phyloP scores from a whole-genome alignment of 2,113 vertebrate genomes.

The Passer montanus region DNA sequence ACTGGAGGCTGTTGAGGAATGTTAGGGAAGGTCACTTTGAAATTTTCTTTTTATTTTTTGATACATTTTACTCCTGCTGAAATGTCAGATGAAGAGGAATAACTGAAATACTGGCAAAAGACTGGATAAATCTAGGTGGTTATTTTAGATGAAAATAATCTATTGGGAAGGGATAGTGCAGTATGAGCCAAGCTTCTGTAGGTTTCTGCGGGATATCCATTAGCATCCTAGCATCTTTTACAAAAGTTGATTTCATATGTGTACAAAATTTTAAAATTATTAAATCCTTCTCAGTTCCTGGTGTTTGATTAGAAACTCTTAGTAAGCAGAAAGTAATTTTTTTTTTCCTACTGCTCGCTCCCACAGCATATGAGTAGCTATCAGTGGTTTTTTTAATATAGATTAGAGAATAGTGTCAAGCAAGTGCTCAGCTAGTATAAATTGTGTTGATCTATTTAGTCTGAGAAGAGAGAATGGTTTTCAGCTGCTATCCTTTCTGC shows the following conservation, averaged over 20 bases:
- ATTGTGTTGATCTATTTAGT: conserved; percentile 11
- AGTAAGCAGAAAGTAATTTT: background rate
- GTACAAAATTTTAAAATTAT: background rate
- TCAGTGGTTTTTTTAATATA: background rate
- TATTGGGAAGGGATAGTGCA: background rate
- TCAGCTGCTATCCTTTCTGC: background rate
- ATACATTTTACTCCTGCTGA: background rate
- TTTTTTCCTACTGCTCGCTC: background rate
- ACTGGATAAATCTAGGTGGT: background rate
- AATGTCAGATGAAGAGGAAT: background rate
- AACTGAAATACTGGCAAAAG: background rate
- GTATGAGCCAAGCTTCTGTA: background rate
- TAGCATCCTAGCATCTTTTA: background rate
- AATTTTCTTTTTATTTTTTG: background rate
- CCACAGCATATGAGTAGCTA: background rate
- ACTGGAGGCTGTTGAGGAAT: conserved; percentile 7
- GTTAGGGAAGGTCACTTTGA: conserved; percentile 35
- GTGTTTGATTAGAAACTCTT: background rate
- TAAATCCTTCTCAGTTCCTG: background rate
- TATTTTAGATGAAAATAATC: background rate
- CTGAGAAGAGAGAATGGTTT: background rate
- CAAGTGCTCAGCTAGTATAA: background rate
- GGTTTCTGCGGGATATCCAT: background rate
- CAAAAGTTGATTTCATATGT: background rate
- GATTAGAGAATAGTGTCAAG: background rate